phyloP scores from a whole-genome alignment of 2,888 invertebrate genomes.

The Agrilus mali region DNA sequence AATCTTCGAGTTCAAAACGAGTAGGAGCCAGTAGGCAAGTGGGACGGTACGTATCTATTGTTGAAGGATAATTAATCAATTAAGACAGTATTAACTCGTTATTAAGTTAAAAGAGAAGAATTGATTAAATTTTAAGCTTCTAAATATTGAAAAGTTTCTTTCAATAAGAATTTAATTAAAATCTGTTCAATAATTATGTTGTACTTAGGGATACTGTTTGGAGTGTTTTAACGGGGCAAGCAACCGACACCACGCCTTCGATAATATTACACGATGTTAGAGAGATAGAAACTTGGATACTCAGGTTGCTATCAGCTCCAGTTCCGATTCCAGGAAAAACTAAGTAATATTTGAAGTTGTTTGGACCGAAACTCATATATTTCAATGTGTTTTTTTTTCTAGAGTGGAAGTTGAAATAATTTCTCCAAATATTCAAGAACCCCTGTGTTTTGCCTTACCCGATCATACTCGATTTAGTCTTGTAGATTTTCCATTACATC shows the following conservation, averaged over 20 bases:
- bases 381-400: slow-evolving; percentile 14
- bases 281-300: slow-evolving; percentile 98
- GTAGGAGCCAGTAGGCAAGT: slow-evolving; percentile 80
- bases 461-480: slow-evolving; percentile 95
- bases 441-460: slow-evolving; percentile 85
- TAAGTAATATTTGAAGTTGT: slow-evolving; percentile 40
- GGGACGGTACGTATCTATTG: slow-evolving; percentile 57
- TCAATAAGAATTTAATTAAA: no score
- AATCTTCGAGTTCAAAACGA: slow-evolving; percentile 77
- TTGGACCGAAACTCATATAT: slow-evolving; percentile 29
- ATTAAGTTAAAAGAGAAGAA: slow-evolving; percentile 2
- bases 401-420: slow-evolving; percentile 56
- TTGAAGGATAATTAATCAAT: not conserved
- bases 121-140: slow-evolving; percentile 1
- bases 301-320: slow-evolving; percentile 89
- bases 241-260: slow-evolving; percentile 67
- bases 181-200: not conserved
- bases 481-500: slow-evolving; percentile 95
- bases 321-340: slow-evolving; percentile 98
- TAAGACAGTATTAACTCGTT: no score
- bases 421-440: slow-evolving; percentile 71
- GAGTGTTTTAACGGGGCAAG: slow-evolving; percentile 83
- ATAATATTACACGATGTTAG: slow-evolving; percentile 91
- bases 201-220: slow-evolving; percentile 80
- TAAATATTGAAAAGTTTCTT: no score